Conservation (phyloP, 2,113 vertebrate genomes). For the Eira barbara region DNA sequence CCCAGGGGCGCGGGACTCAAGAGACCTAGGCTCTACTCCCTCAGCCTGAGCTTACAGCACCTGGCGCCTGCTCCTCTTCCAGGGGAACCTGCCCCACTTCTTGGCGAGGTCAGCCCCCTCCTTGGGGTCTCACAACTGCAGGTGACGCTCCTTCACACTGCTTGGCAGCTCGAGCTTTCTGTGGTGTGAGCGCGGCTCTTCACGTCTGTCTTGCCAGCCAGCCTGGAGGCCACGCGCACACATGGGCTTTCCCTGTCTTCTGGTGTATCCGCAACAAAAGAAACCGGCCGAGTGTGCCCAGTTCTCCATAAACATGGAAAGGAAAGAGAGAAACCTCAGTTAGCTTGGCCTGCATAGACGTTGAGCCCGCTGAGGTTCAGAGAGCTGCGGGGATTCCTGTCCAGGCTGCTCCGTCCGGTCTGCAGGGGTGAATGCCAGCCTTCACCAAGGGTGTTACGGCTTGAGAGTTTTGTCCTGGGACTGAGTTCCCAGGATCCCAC, state of each 20-base stretch:
- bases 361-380: not conserved
- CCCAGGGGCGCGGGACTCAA: not conserved
- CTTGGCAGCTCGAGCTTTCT: accelerated
- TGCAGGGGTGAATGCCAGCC: too few relatives aligned
- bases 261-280: not conserved
- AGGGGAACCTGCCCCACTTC: not conserved
- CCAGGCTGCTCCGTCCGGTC: accelerated
- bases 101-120: not conserved
- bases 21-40: not conserved
- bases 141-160: accelerated
- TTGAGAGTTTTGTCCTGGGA: not conserved
- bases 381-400: accelerated
- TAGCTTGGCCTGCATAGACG: not conserved
- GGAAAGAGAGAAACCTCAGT: not conserved
- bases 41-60: not conserved
- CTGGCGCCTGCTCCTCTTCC: accelerated
- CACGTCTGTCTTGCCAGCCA: accelerated
- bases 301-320: not conserved
- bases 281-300: not conserved
- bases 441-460: not conserved
- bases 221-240: not conserved
- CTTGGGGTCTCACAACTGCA: not conserved
- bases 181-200: accelerated
- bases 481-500: not conserved
- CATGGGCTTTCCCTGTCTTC: not conserved